These are phyloP conservation scores for Chymomyza procnemis DNA, from an alignment of 2,888 invertebrate genomes.

Conservation along the genomic window DNA sequence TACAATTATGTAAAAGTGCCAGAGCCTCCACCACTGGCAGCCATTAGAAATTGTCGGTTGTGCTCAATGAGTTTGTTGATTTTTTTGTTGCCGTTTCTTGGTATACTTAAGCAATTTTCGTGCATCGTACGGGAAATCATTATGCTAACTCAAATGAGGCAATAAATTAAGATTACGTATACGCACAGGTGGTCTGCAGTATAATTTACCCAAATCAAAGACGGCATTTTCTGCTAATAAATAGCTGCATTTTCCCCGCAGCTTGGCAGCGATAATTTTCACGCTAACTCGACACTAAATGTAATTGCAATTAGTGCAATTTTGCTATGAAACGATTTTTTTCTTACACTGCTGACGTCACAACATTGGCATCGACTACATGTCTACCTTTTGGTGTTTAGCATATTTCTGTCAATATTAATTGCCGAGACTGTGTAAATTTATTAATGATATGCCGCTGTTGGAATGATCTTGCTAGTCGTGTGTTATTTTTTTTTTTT, in stretches of 20 bases:
- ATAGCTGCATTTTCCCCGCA: slow-evolving; percentile 22
- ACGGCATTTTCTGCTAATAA: slow-evolving; percentile 45
- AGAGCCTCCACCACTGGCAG: too few relatives aligned
- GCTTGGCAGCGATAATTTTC: slow-evolving; percentile 55
- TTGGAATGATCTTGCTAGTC: not conserved
- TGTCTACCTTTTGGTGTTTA: not conserved
- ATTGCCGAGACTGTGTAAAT: not conserved
- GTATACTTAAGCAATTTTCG: not conserved
- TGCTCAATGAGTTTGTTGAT: not conserved
- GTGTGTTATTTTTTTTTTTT: too few relatives aligned
- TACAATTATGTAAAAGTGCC: too few relatives aligned
- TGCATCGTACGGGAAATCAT: not conserved
- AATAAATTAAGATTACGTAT: slow-evolving; percentile 71
- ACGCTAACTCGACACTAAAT: slow-evolving; percentile 69
- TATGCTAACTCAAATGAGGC: slow-evolving; percentile 47
- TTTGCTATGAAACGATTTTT: slow-evolving; percentile 1
- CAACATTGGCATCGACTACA: not conserved
- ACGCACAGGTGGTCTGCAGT: slow-evolving; percentile 68
- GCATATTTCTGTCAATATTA: slow-evolving; percentile 12
- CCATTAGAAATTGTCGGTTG: not conserved
- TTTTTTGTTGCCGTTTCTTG: not conserved
- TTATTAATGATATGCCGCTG: not conserved
- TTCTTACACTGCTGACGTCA: not conserved
- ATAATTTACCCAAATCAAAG: slow-evolving; percentile 64
- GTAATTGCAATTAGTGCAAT: slow-evolving; percentile 21